Evolutionary conservation across 1,140 invertebrate genomes (phyloP).

Genomic region (Plectus sambesii): DNA sequence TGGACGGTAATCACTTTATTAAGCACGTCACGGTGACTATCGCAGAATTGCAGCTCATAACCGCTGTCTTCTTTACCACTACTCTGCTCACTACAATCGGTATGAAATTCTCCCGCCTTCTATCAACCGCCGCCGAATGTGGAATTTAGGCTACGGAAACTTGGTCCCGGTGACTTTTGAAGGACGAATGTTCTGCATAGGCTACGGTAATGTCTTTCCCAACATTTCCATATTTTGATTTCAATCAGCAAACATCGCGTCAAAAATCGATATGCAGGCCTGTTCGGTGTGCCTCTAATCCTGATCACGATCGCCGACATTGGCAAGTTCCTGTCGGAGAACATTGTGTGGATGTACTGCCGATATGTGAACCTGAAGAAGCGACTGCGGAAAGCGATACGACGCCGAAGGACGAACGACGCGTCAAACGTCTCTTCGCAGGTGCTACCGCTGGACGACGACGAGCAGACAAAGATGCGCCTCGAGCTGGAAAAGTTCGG

Average conservation of each 20-base stretch:
- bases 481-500: constrained; percentile 24
- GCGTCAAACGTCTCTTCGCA: background rate
- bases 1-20: constrained; percentile 42
- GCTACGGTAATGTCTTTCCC: too few relatives aligned
- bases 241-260: too few relatives aligned
- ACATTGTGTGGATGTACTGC: constrained; percentile 40
- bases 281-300: constrained; percentile 44
- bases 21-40: too few relatives aligned
- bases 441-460: background rate
- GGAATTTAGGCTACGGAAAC: constrained; percentile 37
- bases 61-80: constrained; percentile 42
- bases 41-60: background rate
- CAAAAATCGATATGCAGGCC: too few relatives aligned
- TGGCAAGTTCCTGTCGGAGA: constrained; percentile 43
- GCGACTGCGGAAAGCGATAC: constrained; percentile 13
- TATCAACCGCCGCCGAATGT: constrained; percentile 5
- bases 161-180: constrained; percentile 38
- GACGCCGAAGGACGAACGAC: constrained; percentile 13
- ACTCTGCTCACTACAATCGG: constrained; percentile 44
- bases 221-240: too few relatives aligned
- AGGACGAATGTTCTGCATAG: constrained; percentile 42
- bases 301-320: constrained; percentile 45
- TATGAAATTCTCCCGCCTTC: constrained; percentile 6
- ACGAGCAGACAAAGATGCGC: background rate
- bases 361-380: constrained; percentile 19